Conservation (phyloP, 2,113 vertebrate species). For the Haemorhous mexicanus region DNA sequence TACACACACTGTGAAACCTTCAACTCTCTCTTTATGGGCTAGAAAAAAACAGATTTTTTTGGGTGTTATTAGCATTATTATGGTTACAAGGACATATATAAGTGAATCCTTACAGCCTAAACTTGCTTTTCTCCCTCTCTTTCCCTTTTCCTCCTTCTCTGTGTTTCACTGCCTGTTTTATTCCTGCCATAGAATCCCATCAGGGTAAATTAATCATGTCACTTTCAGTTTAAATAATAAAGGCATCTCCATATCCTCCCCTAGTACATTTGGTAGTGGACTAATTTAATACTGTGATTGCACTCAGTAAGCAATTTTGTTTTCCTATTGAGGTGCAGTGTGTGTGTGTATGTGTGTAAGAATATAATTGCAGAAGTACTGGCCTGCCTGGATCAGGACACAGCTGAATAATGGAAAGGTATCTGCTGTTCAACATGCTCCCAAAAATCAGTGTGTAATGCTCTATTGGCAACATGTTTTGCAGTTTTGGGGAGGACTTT, state of each 20-base stretch:
- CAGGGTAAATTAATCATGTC: not conserved
- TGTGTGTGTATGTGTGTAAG: not conserved
- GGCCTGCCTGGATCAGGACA: not conserved
- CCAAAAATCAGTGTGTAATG: fast-evolving
- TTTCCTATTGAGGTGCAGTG: not conserved
- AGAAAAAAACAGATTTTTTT: not conserved
- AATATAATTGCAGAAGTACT: not conserved
- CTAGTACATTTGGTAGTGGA: not conserved
- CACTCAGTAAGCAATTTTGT: not conserved
- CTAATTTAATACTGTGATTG: not conserved
- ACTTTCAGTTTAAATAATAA: slow-evolving; percentile 13
- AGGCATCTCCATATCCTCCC: not conserved
- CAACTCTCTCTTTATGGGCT: slow-evolving; percentile 8
- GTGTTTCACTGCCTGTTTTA: not conserved
- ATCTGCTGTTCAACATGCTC: not conserved
- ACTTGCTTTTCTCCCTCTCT: not conserved
- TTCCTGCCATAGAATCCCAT: not conserved
- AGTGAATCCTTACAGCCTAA: not conserved
- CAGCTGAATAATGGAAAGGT: not conserved
- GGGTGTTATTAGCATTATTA: slow-evolving; percentile 15
- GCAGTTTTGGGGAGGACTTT: not conserved
- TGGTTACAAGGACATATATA: not conserved
- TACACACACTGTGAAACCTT: slow-evolving; percentile 46
- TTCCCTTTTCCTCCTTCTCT: not conserved
- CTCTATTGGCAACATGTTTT: not conserved